A percentile compares a stretch with the other conserved stretches of the same genome.
phyloP scores from a whole-genome alignment of 2,888 invertebrate genomes.

The Nebria salina region DNA sequence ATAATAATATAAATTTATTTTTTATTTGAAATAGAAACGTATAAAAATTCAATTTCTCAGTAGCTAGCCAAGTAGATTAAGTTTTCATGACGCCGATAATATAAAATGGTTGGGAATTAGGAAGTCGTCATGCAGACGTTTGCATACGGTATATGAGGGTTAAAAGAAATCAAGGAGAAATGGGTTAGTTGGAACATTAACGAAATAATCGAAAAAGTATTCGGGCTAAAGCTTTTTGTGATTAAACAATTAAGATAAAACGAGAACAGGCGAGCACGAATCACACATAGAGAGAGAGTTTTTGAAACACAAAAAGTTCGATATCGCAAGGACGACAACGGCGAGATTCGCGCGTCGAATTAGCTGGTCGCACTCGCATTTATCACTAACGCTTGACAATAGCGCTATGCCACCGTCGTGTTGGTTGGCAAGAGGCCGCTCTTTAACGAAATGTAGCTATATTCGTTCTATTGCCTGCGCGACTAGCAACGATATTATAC shows the following conservation, averaged over 20 bases:
- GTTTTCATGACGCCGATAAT: no score
- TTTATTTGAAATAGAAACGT: no score
- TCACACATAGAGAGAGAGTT: neutral
- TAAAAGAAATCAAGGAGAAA: neutral
- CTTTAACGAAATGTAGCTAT: slow-evolving; percentile 3
- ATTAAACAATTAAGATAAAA: slow-evolving; percentile 46
- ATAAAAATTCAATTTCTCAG: no score
- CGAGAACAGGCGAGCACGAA: slow-evolving; percentile 26
- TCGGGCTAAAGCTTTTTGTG: slow-evolving; percentile 36
- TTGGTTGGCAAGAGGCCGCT: neutral
- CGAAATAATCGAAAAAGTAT: slow-evolving; percentile 41
- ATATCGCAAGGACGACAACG: neutral
- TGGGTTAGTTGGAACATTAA: slow-evolving; percentile 20
- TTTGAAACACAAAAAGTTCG: neutral
- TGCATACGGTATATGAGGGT: neutral
- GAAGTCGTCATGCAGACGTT: neutral
- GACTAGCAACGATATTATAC: neutral
- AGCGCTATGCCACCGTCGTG: neutral
- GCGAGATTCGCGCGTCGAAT: slow-evolving; percentile 11
- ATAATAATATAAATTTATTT: no score
- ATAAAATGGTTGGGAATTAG: no score
- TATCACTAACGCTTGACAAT: slow-evolving; percentile 42
- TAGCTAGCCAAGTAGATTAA: no score
- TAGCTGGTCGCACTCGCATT: slow-evolving; percentile 26
- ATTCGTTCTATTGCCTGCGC: neutral